These are phyloP conservation scores for Gila orcuttii DNA, from an alignment of 2,113 vertebrate genomes.

Conservation along the genomic window DNA sequence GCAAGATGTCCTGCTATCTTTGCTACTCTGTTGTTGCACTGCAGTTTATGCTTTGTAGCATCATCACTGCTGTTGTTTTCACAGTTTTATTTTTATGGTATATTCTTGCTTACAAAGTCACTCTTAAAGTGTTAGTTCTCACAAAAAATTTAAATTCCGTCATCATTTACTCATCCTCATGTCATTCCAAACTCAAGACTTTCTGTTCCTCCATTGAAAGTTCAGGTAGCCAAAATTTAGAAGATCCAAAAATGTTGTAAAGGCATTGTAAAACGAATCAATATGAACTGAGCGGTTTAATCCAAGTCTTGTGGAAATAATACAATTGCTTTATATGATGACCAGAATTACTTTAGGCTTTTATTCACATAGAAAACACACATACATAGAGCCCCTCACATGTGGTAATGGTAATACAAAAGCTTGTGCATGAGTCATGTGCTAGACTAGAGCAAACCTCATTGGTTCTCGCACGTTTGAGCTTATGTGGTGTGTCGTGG, in stretches of 20 bases:
- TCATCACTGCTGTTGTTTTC: slow-evolving; percentile 4
- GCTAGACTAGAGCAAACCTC: no score
- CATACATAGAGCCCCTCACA: no score
- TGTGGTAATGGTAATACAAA: no score
- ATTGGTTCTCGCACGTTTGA: no score
- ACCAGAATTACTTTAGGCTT: no score
- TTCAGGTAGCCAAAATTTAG: neutral
- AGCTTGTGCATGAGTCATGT: no score
- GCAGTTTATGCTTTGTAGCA: neutral
- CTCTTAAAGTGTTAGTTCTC: neutral
- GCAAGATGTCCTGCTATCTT: neutral
- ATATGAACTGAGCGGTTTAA: no score
- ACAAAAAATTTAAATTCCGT: neutral
- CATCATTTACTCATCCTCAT: neutral
- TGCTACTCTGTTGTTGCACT: neutral
- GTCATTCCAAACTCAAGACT: neutral
- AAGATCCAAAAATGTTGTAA: neutral
- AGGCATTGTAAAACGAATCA: no score
- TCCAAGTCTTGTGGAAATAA: no score
- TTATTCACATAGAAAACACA: no score
- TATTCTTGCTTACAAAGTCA: neutral
- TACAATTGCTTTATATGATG: no score
- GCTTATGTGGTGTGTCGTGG: no score
- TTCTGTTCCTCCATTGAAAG: neutral
- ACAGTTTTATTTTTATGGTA: neutral